phyloP scores from a whole-genome alignment of 2,888 invertebrate genomes.

The Imbricaverruca yamaguchii region DNA sequence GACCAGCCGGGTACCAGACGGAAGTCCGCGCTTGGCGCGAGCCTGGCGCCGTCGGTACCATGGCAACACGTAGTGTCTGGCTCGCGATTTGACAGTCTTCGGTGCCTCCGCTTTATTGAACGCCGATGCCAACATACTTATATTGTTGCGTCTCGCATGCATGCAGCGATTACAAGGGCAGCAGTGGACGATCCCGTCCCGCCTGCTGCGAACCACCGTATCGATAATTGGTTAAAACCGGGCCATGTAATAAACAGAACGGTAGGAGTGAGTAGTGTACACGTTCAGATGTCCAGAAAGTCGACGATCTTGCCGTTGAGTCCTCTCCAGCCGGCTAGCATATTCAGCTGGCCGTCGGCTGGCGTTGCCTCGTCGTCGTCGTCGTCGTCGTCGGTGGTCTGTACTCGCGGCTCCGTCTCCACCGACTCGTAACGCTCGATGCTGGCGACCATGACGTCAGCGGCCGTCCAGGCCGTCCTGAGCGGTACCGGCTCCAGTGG shows the following conservation, averaged over 20 bases:
- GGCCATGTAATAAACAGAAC: neutral
- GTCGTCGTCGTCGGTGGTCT: neutral
- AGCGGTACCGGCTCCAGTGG: constrained; percentile 5
- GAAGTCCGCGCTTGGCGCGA: no score
- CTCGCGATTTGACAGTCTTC: neutral
- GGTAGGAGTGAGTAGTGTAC: neutral
- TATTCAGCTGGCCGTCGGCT: neutral
- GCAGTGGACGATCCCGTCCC: neutral
- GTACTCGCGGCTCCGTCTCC: neutral
- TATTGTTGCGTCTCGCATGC: neutral
- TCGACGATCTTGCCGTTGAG: neutral
- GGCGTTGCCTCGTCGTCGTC: neutral
- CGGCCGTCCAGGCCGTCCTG: neutral
- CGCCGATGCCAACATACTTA: no score
- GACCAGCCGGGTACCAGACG: no score
- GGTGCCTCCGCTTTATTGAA: neutral
- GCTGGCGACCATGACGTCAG: neutral
- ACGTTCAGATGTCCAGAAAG: neutral
- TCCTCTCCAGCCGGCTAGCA: neutral
- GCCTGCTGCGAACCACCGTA: neutral
- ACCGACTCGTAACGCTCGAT: neutral
- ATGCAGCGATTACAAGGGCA: neutral
- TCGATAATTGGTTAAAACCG: neutral
- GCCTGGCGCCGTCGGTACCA: no score
- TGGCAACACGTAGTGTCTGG: no score